These are phyloP conservation scores for Saccostrea cuccullata DNA, from an alignment of 1,140 invertebrate genomes.

Conservation along the genomic window DNA sequence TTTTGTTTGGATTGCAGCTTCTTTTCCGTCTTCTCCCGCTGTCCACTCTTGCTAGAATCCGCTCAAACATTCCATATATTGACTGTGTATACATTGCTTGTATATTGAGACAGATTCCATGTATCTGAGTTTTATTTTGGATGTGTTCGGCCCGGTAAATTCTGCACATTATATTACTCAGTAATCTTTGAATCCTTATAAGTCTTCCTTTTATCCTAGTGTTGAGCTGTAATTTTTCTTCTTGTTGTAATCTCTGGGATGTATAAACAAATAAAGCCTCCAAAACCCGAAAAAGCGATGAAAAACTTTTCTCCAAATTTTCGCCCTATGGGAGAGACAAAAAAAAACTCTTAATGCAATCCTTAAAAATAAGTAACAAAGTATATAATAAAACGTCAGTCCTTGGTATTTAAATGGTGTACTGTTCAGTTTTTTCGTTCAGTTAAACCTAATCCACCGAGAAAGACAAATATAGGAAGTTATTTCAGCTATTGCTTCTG, in stretches of 20 bases:
- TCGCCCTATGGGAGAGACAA: background rate
- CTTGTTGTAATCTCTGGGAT: background rate
- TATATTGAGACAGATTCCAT: background rate
- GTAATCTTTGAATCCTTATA: background rate
- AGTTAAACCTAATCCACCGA: too few relatives aligned
- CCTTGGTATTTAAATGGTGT: too few relatives aligned
- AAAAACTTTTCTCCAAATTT: background rate
- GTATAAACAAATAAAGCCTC: background rate
- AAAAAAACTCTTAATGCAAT: too few relatives aligned
- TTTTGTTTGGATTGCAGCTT: background rate
- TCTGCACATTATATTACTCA: background rate
- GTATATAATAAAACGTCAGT: too few relatives aligned
- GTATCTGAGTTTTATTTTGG: background rate
- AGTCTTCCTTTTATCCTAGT: background rate
- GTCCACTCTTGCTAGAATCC: background rate
- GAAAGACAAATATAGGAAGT: background rate
- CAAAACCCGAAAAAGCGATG: background rate
- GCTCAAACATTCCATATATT: background rate
- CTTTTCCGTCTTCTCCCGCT: background rate
- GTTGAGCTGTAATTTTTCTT: background rate
- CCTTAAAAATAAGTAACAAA: too few relatives aligned
- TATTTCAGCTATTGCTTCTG: background rate
- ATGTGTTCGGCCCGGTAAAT: background rate
- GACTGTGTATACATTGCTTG: background rate
- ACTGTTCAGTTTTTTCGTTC: too few relatives aligned